These are phyloP conservation scores for Nylanderia fulva DNA, from an alignment of 1,140 invertebrate species.

Conservation along the genomic window DNA sequence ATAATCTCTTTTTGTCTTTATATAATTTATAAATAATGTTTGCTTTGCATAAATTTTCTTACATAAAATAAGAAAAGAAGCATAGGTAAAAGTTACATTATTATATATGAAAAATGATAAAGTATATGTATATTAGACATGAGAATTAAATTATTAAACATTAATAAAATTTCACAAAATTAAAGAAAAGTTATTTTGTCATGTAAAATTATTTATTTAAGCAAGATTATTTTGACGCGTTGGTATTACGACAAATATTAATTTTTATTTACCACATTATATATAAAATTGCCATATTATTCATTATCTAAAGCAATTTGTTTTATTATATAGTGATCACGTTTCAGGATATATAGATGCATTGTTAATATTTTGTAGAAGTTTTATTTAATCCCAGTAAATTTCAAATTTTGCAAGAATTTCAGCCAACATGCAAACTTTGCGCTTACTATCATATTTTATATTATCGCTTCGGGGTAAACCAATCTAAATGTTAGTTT, in stretches of 20 bases:
- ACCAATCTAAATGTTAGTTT: conserved; percentile 53
- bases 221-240: not conserved
- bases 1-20: not conserved
- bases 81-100: not conserved
- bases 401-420: conserved; percentile 26
- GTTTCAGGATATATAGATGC: not conserved
- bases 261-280: not conserved
- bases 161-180: not conserved
- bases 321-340: not conserved
- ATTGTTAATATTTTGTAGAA: conserved; percentile 37
- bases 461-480: conserved; percentile 53
- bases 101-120: not conserved
- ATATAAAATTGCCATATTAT: not conserved
- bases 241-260: not conserved
- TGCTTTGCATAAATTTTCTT: not conserved
- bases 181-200: conserved; percentile 4
- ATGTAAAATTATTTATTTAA: not conserved
- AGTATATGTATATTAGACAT: not conserved
- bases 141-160: not conserved
- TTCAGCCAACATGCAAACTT: conserved; percentile 25
- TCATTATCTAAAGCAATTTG: not conserved
- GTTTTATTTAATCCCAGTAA: not conserved
- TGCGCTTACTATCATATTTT: conserved; percentile 36
- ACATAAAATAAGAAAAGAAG: not conserved
- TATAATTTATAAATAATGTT: not conserved